Percentiles rank a stretch among this genome's conserved stretches.
phyloP scores from a whole-genome alignment of 2,888 invertebrate genomes.

The Stenurella melanura region DNA sequence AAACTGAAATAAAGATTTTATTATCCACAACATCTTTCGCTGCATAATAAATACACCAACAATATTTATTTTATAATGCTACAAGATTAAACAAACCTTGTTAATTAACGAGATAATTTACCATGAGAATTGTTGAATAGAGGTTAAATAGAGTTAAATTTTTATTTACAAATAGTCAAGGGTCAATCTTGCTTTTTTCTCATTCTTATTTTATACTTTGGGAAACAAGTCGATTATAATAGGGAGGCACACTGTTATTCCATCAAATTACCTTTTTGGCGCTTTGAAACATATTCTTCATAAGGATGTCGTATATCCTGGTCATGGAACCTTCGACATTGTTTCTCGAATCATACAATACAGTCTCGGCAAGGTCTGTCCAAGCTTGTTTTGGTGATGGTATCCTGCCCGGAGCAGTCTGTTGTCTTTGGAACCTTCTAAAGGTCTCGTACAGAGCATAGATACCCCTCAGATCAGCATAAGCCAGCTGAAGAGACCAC shows the following conservation, averaged over 20 bases:
- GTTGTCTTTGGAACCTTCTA: conserved; percentile 76
- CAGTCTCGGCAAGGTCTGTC: conserved; percentile 80
- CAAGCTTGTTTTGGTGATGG: conserved; percentile 75
- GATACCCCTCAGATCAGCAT: conserved; percentile 78
- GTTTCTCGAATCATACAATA: conserved; percentile 79
- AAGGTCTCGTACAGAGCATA: conserved; percentile 82
- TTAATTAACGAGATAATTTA: background rate
- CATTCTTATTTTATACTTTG: no score
- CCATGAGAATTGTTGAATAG: background rate
- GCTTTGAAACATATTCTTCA: conserved; percentile 80
- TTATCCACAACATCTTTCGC: no score
- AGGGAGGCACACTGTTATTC: background rate
- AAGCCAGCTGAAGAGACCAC: conserved; percentile 81
- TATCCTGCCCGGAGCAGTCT: conserved; percentile 68
- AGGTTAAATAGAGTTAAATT: no score
- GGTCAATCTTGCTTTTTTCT: background rate
- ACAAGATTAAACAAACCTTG: no score
- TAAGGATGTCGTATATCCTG: conserved; percentile 78
- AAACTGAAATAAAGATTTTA: background rate
- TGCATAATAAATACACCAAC: no score
- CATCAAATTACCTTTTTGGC: conserved; percentile 78
- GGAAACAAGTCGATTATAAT: background rate
- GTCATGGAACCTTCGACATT: conserved; percentile 77
- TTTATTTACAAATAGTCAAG: background rate
- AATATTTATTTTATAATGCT: no score